Evolutionary conservation across 2,113 vertebrate genomes (phyloP), one percentile per base, ranked within the genome.

Genomic region (Suncus etruscus): DNA sequence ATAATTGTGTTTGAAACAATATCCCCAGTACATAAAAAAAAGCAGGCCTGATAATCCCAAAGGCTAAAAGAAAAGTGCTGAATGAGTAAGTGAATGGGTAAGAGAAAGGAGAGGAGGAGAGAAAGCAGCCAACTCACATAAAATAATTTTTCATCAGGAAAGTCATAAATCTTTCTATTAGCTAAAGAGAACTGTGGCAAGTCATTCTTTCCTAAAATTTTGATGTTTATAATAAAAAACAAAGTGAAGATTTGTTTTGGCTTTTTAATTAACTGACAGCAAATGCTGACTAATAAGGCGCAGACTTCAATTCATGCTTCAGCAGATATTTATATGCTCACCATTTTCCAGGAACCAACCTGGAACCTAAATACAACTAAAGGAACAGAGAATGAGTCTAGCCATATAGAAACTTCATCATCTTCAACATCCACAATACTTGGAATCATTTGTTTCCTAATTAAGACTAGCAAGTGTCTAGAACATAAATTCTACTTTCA

Each of bases 401-500:
- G 11, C 5, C 31, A 54, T 14, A 31, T 31, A n/a, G 32, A 83
- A 66, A 54, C 10, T 48, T 18, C 1, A 3, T 45, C 69, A 84
- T n/a, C 18, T 47, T 88, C 32, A 47, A 27, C 47, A 50, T 48
- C 61, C 48, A 24, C 8, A 54, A 10, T 22, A 45, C 7, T 45
- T 8, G 25, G 22, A 20, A 76, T 63, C 10, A 48, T 51, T 22
- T 73, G 69, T 32, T 69, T 84, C 65, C 50, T 39, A 10, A 85
- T 85, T 70, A 90, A 94, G 88, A 82, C 22, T n/a, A 69, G 25
- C 70, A 91, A 92, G n/a, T 50, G 9, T 22, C 63, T n/a, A 31
- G 3, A 16, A 77, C 47, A 85, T 27, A 25, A 48, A 61, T 75
- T 87, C 32, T 25, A 70, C 39, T 91, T 24, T 65, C 79, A 76